phyloP scores from a whole-genome alignment of 2,888 invertebrate species.

The Morpho helenor region DNA sequence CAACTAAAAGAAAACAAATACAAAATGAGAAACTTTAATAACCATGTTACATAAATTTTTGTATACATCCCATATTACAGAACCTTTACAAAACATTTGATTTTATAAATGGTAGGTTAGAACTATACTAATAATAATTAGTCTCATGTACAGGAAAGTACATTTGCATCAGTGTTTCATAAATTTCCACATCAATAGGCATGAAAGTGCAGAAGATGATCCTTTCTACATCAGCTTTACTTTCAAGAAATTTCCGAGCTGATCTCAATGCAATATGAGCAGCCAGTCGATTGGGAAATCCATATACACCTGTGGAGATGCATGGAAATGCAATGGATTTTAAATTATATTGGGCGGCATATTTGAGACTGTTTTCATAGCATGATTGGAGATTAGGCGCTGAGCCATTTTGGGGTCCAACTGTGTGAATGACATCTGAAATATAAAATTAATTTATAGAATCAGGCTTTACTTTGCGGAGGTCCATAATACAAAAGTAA shows the following conservation, averaged over 20 bases:
- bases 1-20: no score
- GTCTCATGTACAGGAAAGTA: constrained; percentile 82
- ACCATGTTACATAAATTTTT: no score
- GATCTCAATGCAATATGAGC: constrained; percentile 85
- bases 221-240: constrained; percentile 78
- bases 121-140: constrained; percentile 26
- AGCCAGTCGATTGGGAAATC: constrained; percentile 89
- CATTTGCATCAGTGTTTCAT: constrained; percentile 83
- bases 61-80: no score
- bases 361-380: constrained; percentile 83
- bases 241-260: constrained; percentile 82
- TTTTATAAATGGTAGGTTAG: no score
- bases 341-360: constrained; percentile 77
- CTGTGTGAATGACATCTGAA: constrained; percentile 93
- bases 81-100: no score
- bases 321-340: constrained; percentile 91
- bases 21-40: no score
- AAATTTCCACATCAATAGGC: constrained; percentile 84
- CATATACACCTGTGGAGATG: constrained; percentile 95
- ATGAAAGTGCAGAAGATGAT: constrained; percentile 91
- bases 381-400: constrained; percentile 82
- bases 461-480: no score
- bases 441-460: constrained; percentile 36
- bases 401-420: constrained; percentile 89
- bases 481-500: no score